Evolutionary conservation across 2,888 invertebrate species (phyloP).

Genomic region (Prenolepis imparis): DNA sequence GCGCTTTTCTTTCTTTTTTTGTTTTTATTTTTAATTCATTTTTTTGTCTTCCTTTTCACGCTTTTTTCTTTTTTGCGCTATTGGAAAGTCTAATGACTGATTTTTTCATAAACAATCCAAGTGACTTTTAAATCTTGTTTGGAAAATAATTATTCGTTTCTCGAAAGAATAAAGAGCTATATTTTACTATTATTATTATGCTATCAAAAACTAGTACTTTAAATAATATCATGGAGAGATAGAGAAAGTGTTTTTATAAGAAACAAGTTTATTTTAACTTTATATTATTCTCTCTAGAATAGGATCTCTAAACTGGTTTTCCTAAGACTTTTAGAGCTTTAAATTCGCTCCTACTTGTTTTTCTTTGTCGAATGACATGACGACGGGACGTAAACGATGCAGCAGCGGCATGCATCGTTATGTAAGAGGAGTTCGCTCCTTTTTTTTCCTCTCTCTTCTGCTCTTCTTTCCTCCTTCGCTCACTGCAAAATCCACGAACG

Average conservation of each 20-base stretch:
- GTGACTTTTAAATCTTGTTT: background rate
- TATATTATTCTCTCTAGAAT: background rate
- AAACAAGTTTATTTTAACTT: slow-evolving; percentile 2
- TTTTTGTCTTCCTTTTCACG: background rate
- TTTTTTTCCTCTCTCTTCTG: background rate
- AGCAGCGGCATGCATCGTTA: slow-evolving; percentile 36
- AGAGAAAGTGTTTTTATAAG: background rate
- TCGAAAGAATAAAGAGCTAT: background rate
- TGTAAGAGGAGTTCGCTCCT: slow-evolving; percentile 27
- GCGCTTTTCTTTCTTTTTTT: background rate
- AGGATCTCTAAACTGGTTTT: slow-evolving; percentile 25
- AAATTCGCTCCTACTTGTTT: slow-evolving; percentile 29
- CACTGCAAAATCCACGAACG: slow-evolving; percentile 46
- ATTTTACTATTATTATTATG: background rate
- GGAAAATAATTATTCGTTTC: background rate
- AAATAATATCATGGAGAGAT: background rate
- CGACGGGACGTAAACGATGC: slow-evolving; percentile 16
- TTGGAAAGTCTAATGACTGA: background rate
- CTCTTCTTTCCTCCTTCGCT: background rate
- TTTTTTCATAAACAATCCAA: background rate
- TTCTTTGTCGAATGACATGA: slow-evolving; percentile 18
- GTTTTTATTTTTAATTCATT: too few relatives aligned
- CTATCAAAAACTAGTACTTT: background rate
- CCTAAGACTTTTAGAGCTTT: slow-evolving; percentile 11
- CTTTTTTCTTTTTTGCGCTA: background rate